Base-by-base conservation (phyloP, 2,888 invertebrate genomes). In the Synanthedon tipuliformis region DNA sequence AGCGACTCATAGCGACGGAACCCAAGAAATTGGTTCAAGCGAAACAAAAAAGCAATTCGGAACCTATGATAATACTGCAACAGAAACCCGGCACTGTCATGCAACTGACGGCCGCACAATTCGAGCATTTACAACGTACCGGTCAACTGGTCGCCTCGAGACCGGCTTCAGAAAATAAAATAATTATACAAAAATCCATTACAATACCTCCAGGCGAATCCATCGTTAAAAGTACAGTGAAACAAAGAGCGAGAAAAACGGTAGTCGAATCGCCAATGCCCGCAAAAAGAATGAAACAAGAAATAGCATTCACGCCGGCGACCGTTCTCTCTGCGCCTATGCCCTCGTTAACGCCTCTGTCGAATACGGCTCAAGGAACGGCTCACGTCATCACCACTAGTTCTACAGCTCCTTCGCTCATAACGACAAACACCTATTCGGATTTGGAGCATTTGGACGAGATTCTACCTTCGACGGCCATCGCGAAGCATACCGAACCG, bases 41-140 rank as follows among this genome's bases (percentile, higher is more conserved):
- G 3, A 68, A 79, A 27, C 81, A 80, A 52, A 85, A 83, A 59
- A 73, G 73, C 8, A 63, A 76, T 52, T 64, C 80, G 1, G 87
- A 87, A 56, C 84, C 82, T 0, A 64, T 85, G 51, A 83, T 87
- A 69, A 79, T 86, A 56, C 63, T 85, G 50, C 81, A 86, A 66
- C 85, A 87, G 57, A 87, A 86, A 63, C 81, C 85, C n/a, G 87
- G 88, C 13, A 68, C 84, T 3, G 80, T 88, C 3, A 81, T 88
- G 75, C 88, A 87, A 58, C 66, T 88, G 49, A 88, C 88, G 5
- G 73, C 84, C 7, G 81, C 87, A n/a, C 86, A 88, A 63, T 88
- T 88, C 60, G 86, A 88, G 59, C 86, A 88, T 61, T 64, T 88
- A 57, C 84, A 88, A 59, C 69, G 82, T 53, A 86, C 86, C 1